Evolutionary conservation across 1,140 invertebrate species (phyloP).

Genomic region (Macrocentrus cingulum): DNA sequence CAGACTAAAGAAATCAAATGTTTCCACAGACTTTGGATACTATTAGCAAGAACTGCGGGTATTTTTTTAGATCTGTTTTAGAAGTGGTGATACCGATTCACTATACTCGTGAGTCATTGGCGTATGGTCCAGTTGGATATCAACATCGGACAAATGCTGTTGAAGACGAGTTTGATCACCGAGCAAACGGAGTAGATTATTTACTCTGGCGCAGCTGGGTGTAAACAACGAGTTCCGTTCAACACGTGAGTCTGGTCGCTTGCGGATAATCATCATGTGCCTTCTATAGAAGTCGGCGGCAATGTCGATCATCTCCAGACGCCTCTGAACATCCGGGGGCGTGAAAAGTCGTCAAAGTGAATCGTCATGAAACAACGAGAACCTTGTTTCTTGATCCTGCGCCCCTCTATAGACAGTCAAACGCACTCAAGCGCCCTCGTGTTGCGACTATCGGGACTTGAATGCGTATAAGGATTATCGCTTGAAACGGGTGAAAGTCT

Average conservation of each 20-base stretch:
- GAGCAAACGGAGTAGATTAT: background rate
- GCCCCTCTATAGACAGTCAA: background rate
- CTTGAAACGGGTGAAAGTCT: too few relatives aligned
- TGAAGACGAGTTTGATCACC: conserved; percentile 2
- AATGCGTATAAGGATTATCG: too few relatives aligned
- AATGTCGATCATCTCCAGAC: conserved; percentile 4
- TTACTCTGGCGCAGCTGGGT: conserved; percentile 1
- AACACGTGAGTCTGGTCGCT: background rate
- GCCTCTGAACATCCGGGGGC: background rate
- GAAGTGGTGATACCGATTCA: too few relatives aligned
- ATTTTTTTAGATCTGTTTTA: too few relatives aligned
- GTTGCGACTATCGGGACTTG: conserved; percentile 19
- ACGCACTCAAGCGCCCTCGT: background rate
- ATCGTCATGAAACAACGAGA: background rate
- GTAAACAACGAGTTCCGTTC: conserved; percentile 5
- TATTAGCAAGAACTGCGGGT: too few relatives aligned
- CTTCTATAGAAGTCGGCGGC: too few relatives aligned
- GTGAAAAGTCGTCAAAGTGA: conserved; percentile 10
- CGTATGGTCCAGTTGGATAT: background rate
- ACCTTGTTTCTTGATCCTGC: background rate
- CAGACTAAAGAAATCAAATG: too few relatives aligned
- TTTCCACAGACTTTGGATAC: too few relatives aligned
- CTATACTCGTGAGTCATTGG: background rate
- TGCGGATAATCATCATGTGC: background rate
- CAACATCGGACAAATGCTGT: background rate